These are phyloP conservation scores for Exephanes ischioxanthus DNA, from an alignment of 2,888 invertebrate species.

Conservation along the genomic window DNA sequence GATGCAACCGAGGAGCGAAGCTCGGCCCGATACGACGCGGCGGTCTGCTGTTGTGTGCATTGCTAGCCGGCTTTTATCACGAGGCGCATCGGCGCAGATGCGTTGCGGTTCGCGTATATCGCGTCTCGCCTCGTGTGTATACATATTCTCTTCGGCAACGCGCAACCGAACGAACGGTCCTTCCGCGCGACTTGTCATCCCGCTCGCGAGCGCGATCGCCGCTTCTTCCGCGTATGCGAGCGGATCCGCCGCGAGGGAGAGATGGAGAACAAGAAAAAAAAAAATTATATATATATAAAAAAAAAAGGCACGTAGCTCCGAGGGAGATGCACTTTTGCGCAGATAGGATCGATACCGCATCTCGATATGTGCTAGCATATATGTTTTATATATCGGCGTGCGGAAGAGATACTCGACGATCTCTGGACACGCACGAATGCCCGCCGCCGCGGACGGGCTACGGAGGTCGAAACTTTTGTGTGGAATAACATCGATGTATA, in stretches of 20 bases:
- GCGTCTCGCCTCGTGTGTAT: constrained; percentile 39
- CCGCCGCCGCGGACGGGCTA: constrained; percentile 25
- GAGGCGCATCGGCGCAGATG: constrained; percentile 80
- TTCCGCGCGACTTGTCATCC: constrained; percentile 65
- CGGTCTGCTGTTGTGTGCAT: constrained; percentile 41
- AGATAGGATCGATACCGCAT: constrained; percentile 62
- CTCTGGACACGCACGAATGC: constrained; percentile 63
- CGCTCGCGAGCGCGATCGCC: constrained; percentile 40
- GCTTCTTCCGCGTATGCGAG: constrained; percentile 56
- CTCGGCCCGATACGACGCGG: constrained; percentile 38
- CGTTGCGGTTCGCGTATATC: constrained; percentile 71
- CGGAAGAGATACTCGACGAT: constrained; percentile 45
- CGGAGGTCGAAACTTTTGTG: constrained; percentile 61
- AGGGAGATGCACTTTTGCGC: constrained; percentile 56
- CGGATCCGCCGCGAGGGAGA: constrained; percentile 30
- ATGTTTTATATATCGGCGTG: constrained; percentile 37
- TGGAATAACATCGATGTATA: constrained; percentile 9
- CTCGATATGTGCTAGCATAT: constrained; percentile 47
- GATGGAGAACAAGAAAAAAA: constrained; percentile 26
- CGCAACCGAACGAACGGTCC: constrained; percentile 50
- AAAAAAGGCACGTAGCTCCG: constrained; percentile 11
- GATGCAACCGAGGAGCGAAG: constrained; percentile 44
- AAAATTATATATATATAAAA: constrained; percentile 20
- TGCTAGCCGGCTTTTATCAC: constrained; percentile 77
- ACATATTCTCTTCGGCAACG: constrained; percentile 31